Percentiles rank a stretch among this genome's conserved stretches.
Evolutionary conservation across 2,113 vertebrate species (phyloP).

Genomic region (Grus americana): DNA sequence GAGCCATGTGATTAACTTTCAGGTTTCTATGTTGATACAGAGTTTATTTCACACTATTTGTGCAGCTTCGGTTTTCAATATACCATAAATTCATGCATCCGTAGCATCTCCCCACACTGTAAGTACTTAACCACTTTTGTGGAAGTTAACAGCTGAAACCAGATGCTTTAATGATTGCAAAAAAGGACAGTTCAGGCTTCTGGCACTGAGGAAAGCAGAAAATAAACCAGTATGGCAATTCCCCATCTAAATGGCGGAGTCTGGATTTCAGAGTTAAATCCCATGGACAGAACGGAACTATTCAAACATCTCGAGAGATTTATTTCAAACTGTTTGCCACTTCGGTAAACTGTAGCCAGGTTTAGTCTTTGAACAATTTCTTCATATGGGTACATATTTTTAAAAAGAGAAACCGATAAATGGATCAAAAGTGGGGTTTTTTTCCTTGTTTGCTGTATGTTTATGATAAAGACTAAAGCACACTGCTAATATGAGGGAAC

Average conservation of each 20-base stretch:
- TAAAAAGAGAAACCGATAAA: neutral
- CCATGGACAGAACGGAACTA: neutral
- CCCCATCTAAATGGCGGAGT: neutral
- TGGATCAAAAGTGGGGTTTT: neutral
- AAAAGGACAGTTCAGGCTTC: neutral
- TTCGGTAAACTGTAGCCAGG: neutral
- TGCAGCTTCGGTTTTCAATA: neutral
- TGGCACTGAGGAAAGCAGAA: neutral
- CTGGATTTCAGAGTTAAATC: neutral
- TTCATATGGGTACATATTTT: neutral
- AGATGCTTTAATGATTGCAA: neutral
- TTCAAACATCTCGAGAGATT: neutral
- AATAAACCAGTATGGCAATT: neutral
- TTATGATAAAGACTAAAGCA: neutral
- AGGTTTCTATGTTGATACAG: neutral
- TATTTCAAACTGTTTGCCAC: neutral
- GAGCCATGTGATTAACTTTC: neutral
- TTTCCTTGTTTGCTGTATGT: neutral
- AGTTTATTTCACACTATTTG: neutral
- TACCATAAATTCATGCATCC: neutral
- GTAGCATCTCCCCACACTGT: neutral
- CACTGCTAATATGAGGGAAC: neutral
- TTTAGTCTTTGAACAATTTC: neutral
- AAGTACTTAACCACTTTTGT: neutral
- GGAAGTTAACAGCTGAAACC: neutral